Percentiles rank a stretch among this genome's conserved stretches.
These are phyloP conservation scores for Micronisus gabar DNA, from an alignment of 2,113 vertebrate species.

Conservation along the genomic window DNA sequence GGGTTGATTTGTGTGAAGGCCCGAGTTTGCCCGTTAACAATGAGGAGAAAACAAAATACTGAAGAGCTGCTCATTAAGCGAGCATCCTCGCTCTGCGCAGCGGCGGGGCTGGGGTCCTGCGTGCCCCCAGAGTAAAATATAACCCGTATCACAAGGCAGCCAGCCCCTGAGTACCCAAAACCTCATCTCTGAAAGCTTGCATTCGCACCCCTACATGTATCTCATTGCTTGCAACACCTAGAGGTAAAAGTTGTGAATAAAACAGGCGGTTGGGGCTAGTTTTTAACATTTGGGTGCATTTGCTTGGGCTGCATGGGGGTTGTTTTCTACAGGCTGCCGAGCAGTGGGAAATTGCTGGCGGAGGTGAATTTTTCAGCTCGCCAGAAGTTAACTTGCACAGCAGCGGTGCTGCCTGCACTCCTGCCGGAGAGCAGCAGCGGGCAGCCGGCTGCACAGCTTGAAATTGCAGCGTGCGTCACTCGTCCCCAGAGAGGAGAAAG, in stretches of 20 bases:
- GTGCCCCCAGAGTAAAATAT: accelerated
- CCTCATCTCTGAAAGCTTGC: not conserved
- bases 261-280: not conserved
- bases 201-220: not conserved
- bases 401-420: not conserved
- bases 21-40: not conserved
- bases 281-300: not conserved
- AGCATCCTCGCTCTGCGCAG: not conserved
- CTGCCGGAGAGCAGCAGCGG: not conserved
- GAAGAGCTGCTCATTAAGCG: not conserved
- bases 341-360: not conserved
- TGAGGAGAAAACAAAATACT: not conserved
- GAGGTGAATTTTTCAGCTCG: not conserved
- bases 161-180: not conserved
- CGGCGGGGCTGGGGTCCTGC: not conserved
- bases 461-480: not conserved
- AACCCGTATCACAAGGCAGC: accelerated
- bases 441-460: not conserved
- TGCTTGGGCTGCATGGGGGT: not conserved
- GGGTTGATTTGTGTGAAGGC: constrained; percentile 6
- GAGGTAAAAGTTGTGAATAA: not conserved
- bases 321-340: not conserved
- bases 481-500: not conserved
- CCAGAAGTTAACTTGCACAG: not conserved
- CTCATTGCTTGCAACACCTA: not conserved